These are phyloP conservation scores for Seira sanloemensis DNA, from an alignment of 2,888 invertebrate genomes.

Conservation along the genomic window DNA sequence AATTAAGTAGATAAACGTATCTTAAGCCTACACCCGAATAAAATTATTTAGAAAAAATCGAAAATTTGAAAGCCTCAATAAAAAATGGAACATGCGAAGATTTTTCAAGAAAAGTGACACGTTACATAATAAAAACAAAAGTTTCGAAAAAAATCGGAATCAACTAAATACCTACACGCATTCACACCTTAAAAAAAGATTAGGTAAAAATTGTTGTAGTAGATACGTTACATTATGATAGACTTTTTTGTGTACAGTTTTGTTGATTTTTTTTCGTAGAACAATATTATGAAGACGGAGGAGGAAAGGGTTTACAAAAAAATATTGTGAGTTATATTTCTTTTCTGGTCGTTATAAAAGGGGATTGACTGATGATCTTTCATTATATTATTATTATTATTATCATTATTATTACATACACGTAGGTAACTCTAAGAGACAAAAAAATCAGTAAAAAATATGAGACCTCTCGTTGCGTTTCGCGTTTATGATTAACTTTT, in stretches of 20 bases:
- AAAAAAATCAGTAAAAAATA: conserved; percentile 27
- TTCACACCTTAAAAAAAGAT: not conserved
- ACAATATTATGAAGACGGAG: conserved; percentile 24
- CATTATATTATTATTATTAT: conserved; percentile 45
- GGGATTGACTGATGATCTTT: conserved; percentile 68
- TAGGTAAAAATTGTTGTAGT: not conserved
- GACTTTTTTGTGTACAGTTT: not conserved
- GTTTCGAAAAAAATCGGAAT: not conserved
- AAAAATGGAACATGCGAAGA: not conserved
- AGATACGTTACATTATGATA: not conserved
- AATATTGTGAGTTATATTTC: conserved; percentile 65
- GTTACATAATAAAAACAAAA: not conserved
- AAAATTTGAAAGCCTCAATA: not conserved
- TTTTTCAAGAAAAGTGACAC: not conserved
- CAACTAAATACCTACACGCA: conserved; percentile 2
- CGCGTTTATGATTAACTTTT: conserved; percentile 35
- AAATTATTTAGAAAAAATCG: not conserved
- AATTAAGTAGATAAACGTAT: not conserved
- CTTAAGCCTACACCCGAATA: not conserved
- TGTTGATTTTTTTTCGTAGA: conserved; percentile 26
- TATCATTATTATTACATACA: conserved; percentile 42
- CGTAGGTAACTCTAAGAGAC: not conserved
- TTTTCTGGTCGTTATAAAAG: conserved; percentile 67
- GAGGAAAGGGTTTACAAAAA: conserved; percentile 60
- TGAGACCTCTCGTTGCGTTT: conserved; percentile 36